phyloP scores from a whole-genome alignment of 2,888 invertebrate genomes.

The Acronicta alni region DNA sequence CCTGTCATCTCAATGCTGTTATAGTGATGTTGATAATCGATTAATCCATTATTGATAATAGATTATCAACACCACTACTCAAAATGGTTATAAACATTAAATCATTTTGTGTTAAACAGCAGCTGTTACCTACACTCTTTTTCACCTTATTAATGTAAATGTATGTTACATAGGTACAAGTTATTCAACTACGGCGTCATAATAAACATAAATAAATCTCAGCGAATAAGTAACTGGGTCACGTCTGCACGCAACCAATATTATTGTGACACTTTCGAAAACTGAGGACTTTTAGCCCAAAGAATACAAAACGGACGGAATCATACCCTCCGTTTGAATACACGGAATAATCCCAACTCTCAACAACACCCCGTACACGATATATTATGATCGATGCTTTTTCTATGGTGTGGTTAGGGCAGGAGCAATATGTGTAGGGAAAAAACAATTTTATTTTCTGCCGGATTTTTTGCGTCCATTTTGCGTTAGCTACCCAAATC shows the following conservation, averaged over 20 bases:
- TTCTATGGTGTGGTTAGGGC: slow-evolving; percentile 25
- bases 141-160: too few relatives aligned
- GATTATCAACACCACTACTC: too few relatives aligned
- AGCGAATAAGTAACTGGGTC: slow-evolving; percentile 33
- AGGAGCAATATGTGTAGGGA: background rate
- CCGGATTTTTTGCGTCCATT: too few relatives aligned
- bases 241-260: slow-evolving; percentile 38
- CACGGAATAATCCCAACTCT: slow-evolving; percentile 29
- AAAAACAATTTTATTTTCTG: slow-evolving; percentile 4
- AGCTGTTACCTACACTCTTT: too few relatives aligned
- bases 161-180: too few relatives aligned
- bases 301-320: slow-evolving; percentile 44
- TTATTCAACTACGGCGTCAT: slow-evolving; percentile 16
- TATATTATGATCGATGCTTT: slow-evolving; percentile 46
- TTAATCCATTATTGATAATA: too few relatives aligned
- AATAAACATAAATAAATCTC: slow-evolving; percentile 40
- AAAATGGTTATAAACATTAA: too few relatives aligned
- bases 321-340: slow-evolving; percentile 53
- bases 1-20: too few relatives aligned
- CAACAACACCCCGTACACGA: slow-evolving; percentile 16
- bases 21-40: too few relatives aligned
- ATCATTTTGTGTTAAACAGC: too few relatives aligned
- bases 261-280: slow-evolving; percentile 33
- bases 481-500: too few relatives aligned
- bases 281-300: slow-evolving; percentile 17